Evolutionary conservation across 2,888 invertebrate genomes (phyloP).

Genomic region (Synanthedon formicaeformis): DNA sequence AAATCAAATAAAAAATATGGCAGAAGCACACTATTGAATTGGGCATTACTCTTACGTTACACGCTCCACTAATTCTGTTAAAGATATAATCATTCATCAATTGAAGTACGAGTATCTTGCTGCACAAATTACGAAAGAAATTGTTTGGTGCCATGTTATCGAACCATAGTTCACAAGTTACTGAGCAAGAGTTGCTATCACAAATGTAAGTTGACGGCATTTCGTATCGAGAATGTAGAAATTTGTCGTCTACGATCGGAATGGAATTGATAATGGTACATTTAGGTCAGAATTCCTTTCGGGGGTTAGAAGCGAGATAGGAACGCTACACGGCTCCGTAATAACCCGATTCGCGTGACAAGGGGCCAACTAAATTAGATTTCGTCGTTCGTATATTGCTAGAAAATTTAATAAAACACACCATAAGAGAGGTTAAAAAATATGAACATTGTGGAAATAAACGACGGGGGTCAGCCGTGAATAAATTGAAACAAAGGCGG

Average conservation of each 20-base stretch:
- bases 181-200: too few species aligned
- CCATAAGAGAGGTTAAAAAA: not conserved
- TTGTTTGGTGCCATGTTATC: too few species aligned
- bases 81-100: too few species aligned
- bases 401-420: not conserved
- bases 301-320: conserved; percentile 27
- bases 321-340: conserved; percentile 17
- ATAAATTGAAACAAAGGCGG: conserved; percentile 33
- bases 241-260: not conserved
- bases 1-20: too few species aligned
- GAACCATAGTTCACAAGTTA: too few species aligned
- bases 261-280: not conserved
- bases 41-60: too few species aligned
- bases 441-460: not conserved
- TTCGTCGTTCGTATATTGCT: not conserved
- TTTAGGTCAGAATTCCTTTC: conserved; percentile 42
- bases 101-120: too few species aligned
- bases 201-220: too few species aligned
- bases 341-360: not conserved
- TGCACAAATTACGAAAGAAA: too few species aligned
- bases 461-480: conserved; percentile 20
- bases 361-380: not conserved
- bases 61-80: too few species aligned
- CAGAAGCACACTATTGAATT: too few species aligned
- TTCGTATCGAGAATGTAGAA: too few species aligned